A percentile compares a stretch with the other conserved stretches of the same genome.
Conservation (phyloP, 2,797 vertebrate species). For the Epinephelus coioides region DNA sequence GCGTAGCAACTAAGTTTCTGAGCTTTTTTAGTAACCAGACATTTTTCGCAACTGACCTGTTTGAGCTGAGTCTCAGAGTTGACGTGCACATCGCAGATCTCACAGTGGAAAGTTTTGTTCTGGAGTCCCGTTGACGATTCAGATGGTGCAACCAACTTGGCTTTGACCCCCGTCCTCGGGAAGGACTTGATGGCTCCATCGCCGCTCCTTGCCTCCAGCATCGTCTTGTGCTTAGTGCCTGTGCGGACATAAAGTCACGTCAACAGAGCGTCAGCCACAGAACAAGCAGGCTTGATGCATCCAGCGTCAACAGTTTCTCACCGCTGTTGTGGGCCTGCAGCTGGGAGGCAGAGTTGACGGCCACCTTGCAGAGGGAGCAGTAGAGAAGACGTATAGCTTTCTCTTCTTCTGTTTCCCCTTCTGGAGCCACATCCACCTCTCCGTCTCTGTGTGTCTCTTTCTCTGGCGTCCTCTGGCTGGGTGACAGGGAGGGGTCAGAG, state of each 20-base stretch:
- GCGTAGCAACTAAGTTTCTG: neutral
- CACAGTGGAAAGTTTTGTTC: constrained; percentile 99
- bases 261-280: neutral
- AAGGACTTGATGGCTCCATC: constrained; percentile 98
- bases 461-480: constrained; percentile 39
- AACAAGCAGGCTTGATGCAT: neutral
- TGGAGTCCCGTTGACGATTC: constrained; percentile 92
- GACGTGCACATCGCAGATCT: constrained; percentile 98
- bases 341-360: constrained; percentile 98
- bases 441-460: constrained; percentile 76
- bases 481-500: constrained; percentile 65
- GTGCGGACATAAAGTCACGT: constrained; percentile 38
- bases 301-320: constrained; percentile 77
- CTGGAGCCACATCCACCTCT: constrained; percentile 75
- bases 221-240: constrained; percentile 99
- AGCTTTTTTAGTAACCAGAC: neutral
- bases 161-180: constrained; percentile 93
- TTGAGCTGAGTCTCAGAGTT: constrained; percentile 99
- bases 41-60: constrained; percentile 85
- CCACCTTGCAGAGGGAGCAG: constrained; percentile 98
- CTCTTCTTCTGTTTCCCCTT: constrained; percentile 92
- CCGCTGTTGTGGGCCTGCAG: constrained; percentile 98
- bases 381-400: constrained; percentile 96
- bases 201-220: constrained; percentile 96
- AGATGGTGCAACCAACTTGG: constrained; percentile 87